Base-by-base conservation (phyloP, 53 echinoderm and acorn worm species). In the Temnopleurus reevesii region DNA sequence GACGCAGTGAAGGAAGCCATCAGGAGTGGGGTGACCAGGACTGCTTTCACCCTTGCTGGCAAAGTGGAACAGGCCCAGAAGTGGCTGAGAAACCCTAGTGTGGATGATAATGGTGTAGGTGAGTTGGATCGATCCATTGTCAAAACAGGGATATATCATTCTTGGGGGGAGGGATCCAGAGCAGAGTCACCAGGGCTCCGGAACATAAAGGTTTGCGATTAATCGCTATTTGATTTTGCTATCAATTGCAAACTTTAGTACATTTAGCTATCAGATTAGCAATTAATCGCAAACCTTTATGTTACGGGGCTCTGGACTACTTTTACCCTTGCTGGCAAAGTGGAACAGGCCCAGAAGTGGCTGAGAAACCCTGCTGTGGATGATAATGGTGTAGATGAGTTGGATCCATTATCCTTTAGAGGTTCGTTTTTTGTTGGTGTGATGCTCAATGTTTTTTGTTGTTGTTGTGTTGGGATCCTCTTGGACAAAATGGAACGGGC, bases 311-410 rank as follows among this genome's bases (percentile, higher is more conserved):
- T n/a, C n/a, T n/a, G n/a, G n/a, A n/a, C n/a, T n/a, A n/a, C n/a
- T n/a, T 91, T 90, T 66, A 98, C 98, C 54, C 92, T 96, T 8
- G 92, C 92, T 6, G 98, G 98, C 15, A 98, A 98, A 53, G 86
- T 96, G 86, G 98, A 96, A 28, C 95, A 96, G 86, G 98, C 98
- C 49, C 92, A 96, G 81, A 92, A 93, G 29, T 98, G 98, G 98
- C 85, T 98, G 19, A 71, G 87, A 45, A 93, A 95, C 43, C 97
- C 95, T 31, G 83, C 86, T 13, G 59, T 66, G 38, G 90, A 95
- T 86, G 97, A 95, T 53, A 93, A 92, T 9, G 95, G 94, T 59
- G 90, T 97, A 7, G 97, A 95, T 97, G 61, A 95, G 97, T 63
- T 12, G 45, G 26, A 71, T 38, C 41, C 23, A 43, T 41, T 71